Conservation (phyloP, 2,888 invertebrate species). For the Phragmatobia fuliginosa region DNA sequence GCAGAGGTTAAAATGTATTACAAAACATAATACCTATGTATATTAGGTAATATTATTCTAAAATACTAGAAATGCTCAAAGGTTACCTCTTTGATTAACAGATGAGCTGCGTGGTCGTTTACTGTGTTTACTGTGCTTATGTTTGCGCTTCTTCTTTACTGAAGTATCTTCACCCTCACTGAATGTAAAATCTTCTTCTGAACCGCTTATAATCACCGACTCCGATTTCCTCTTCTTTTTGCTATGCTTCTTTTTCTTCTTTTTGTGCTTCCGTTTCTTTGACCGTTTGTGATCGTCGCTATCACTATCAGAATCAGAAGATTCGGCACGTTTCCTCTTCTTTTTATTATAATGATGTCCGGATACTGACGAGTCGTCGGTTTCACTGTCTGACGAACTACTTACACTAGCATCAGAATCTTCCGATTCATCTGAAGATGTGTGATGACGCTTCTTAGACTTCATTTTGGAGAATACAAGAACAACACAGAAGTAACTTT, state of each 20-base stretch:
- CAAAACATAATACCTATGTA: background rate
- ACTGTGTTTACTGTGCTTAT: slow-evolving; percentile 77
- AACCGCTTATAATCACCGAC: slow-evolving; percentile 65
- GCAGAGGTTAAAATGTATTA: slow-evolving; percentile 20
- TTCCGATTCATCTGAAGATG: slow-evolving; percentile 79
- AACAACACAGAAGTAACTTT: background rate
- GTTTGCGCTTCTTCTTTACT: slow-evolving; percentile 78
- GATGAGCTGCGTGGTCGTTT: slow-evolving; percentile 71
- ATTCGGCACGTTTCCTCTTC: slow-evolving; percentile 79
- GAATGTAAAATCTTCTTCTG: slow-evolving; percentile 65
- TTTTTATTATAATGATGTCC: slow-evolving; percentile 80
- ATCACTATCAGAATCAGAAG: slow-evolving; percentile 78
- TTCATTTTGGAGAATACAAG: slow-evolving; percentile 63
- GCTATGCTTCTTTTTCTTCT: slow-evolving; percentile 83
- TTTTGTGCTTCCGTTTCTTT: slow-evolving; percentile 84
- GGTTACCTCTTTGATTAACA: slow-evolving; percentile 66
- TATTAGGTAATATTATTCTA: no score
- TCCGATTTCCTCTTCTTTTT: slow-evolving; percentile 78
- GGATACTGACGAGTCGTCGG: slow-evolving; percentile 74
- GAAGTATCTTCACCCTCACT: slow-evolving; percentile 76
- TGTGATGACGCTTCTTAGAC: slow-evolving; percentile 77
- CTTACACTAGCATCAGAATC: slow-evolving; percentile 73
- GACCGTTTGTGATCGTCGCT: slow-evolving; percentile 75
- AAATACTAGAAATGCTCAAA: no score
- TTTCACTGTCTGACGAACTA: slow-evolving; percentile 78